Base-by-base conservation (phyloP, 2,797 vertebrate species). In the Gallinago stenura region DNA sequence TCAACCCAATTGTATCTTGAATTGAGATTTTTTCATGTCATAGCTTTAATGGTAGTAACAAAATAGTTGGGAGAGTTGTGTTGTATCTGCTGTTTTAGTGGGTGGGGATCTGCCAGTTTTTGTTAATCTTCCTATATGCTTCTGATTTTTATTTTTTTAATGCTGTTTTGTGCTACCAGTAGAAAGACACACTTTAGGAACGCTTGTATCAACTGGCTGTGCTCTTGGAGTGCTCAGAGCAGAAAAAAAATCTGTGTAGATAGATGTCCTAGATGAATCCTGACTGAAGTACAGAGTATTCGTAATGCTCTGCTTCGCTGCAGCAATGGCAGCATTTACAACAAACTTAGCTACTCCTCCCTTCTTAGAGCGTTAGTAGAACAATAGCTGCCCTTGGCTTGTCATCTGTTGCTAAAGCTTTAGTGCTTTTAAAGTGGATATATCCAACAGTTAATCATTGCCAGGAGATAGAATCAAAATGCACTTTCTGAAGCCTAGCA, bases 341-440 rank as follows among this genome's bases (percentile, higher is more conserved):
- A 33, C 41, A 51, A 51, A 25, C 1, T 60, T 31, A 57, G 50
- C 1, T 8, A 39, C 45, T 89, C 28, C 78, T 81, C 43, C 61
- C 30, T 77, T 82, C 53, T 64, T 62, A 14, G 76, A 37, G 43
- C 78, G 54, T 61, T 93, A 86, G 86, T 37, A 65, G 79, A 95
- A 95, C 92, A 93, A 84, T 86, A 88, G 85, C 28, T 91, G 69
- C 39, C 87, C 31, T 82, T 84, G 70, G 58, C 50, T 31, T 53
- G n/a, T 80, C 33, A 37, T 77, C 43, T 78, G 35, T 53, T 88
- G 43, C 65, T 93, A 41, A 91, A 91, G 80, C 51, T 88, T 76
- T 58, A 85, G 50, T 88, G 60, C 57, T 68, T 91, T 81, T 81
- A 48, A 79, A 83, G 62, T 39, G 28, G 26, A 21, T 71, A 20